Conservation (phyloP, 2,888 invertebrate species). For the Melieria crassipennis region DNA sequence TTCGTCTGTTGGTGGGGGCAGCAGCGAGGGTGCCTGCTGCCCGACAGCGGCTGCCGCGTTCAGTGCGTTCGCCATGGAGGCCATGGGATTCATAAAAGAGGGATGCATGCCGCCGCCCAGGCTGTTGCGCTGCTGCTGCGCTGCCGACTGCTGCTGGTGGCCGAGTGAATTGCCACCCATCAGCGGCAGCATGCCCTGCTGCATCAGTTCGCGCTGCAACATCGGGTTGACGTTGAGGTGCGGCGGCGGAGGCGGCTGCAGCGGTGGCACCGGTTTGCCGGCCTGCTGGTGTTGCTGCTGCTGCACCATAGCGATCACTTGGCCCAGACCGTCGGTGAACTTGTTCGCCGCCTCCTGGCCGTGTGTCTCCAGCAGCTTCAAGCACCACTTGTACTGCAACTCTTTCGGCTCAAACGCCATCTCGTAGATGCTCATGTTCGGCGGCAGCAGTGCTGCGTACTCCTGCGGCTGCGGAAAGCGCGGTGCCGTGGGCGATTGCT, state of each 20-base stretch:
- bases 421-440: slow-evolving; percentile 70
- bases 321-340: slow-evolving; percentile 66
- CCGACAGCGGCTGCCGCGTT: slow-evolving; percentile 22
- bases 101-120: slow-evolving; percentile 28
- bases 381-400: slow-evolving; percentile 69
- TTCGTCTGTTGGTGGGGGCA: slow-evolving; percentile 46
- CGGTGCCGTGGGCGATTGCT: slow-evolving; percentile 47
- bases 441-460: slow-evolving; percentile 67
- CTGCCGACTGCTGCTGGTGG: slow-evolving; percentile 49
- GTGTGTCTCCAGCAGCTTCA: slow-evolving; percentile 68
- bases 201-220: slow-evolving; percentile 48
- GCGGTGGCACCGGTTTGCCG: slow-evolving; percentile 22
- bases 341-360: slow-evolving; percentile 71
- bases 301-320: slow-evolving; percentile 60
- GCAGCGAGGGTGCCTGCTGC: slow-evolving; percentile 35
- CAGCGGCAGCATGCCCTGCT: slow-evolving; percentile 37
- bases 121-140: slow-evolving; percentile 40
- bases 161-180: slow-evolving; percentile 12
- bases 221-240: slow-evolving; percentile 35
- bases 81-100: slow-evolving; percentile 39
- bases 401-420: slow-evolving; percentile 69
- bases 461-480: slow-evolving; percentile 60
- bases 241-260: slow-evolving; percentile 38
- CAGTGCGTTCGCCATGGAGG: slow-evolving; percentile 19
- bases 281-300: slow-evolving; percentile 47